phyloP scores from a whole-genome alignment of 1,140 invertebrate species.

The Vanessa tameamea region DNA sequence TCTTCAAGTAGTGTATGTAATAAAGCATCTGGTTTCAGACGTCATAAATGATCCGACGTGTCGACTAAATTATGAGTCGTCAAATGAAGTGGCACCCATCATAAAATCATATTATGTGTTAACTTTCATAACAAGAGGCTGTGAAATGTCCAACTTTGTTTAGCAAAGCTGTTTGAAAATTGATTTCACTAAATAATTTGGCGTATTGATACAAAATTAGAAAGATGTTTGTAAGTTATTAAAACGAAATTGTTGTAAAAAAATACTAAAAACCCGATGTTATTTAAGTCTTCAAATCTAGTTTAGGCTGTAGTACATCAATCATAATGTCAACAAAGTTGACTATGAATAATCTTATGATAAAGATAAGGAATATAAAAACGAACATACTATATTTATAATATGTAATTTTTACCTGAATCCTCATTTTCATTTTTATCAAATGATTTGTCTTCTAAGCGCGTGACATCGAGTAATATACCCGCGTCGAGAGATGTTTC shows the following conservation, averaged over 20 bases:
- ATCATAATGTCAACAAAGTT: constrained; percentile 49
- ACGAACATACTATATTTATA: constrained; percentile 30
- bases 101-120: not conserved
- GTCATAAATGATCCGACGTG: not conserved
- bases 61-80: not conserved
- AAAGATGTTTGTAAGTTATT: not conserved
- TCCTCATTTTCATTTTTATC: constrained; percentile 58
- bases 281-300: not conserved
- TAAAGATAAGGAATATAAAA: constrained; percentile 37
- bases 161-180: not conserved
- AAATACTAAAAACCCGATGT: no score
- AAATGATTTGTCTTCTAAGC: constrained; percentile 57
- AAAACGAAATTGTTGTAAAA: no score
- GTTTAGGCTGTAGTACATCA: constrained; percentile 39
- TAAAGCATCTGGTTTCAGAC: constrained; percentile 11
- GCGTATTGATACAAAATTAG: not conserved
- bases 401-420: constrained; percentile 57
- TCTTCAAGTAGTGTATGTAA: constrained; percentile 12
- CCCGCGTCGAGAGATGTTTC: constrained; percentile 72
- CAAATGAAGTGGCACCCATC: not conserved
- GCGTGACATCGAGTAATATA: constrained; percentile 66
- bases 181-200: not conserved
- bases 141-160: not conserved
- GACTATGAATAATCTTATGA: constrained; percentile 41
- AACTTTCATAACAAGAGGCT: not conserved